A percentile compares a stretch with the other conserved stretches of the same genome.
Evolutionary conservation across 2,888 invertebrate genomes (phyloP).

Genomic region (Aporophyla lueneburgensis): DNA sequence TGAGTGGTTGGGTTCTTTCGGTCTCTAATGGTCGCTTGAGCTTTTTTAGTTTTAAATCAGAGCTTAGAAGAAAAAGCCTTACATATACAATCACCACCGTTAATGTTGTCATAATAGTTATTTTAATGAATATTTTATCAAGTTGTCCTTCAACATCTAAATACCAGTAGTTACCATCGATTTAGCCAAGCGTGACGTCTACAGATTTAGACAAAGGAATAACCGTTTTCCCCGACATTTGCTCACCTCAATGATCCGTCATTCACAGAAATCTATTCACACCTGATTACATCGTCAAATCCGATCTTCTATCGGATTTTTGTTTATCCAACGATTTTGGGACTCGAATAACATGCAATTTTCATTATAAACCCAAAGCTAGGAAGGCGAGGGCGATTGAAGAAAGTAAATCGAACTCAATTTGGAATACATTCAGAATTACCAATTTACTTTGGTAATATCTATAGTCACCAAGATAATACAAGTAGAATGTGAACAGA

Average conservation of each 20-base stretch:
- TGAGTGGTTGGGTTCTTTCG: not conserved
- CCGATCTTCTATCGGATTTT: slow-evolving; percentile 26
- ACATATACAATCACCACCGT: not conserved
- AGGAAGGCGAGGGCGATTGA: slow-evolving; percentile 16
- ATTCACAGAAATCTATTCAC: slow-evolving; percentile 57
- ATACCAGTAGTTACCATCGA: slow-evolving; percentile 12
- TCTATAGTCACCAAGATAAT: slow-evolving; percentile 12
- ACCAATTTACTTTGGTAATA: slow-evolving; percentile 15
- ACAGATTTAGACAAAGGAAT: slow-evolving; percentile 48
- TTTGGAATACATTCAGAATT: slow-evolving; percentile 30
- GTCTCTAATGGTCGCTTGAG: not conserved
- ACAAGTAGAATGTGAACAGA: slow-evolving; percentile 15
- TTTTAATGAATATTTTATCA: slow-evolving; percentile 5
- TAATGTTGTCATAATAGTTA: not conserved
- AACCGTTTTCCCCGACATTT: slow-evolving; percentile 27
- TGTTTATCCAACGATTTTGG: slow-evolving; percentile 34
- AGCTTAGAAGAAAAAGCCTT: not conserved
- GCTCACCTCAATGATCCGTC: slow-evolving; percentile 53
- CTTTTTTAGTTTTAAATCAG: not conserved
- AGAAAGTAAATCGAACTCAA: slow-evolving; percentile 46
- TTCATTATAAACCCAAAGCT: slow-evolving; percentile 29
- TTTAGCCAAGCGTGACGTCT: slow-evolving; percentile 34
- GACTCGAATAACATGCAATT: slow-evolving; percentile 36
- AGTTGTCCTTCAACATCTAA: not conserved
- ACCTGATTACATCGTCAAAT: slow-evolving; percentile 47